These are phyloP conservation scores for Exocentrus adspersus DNA, from an alignment of 2,888 invertebrate species.

Conservation along the genomic window DNA sequence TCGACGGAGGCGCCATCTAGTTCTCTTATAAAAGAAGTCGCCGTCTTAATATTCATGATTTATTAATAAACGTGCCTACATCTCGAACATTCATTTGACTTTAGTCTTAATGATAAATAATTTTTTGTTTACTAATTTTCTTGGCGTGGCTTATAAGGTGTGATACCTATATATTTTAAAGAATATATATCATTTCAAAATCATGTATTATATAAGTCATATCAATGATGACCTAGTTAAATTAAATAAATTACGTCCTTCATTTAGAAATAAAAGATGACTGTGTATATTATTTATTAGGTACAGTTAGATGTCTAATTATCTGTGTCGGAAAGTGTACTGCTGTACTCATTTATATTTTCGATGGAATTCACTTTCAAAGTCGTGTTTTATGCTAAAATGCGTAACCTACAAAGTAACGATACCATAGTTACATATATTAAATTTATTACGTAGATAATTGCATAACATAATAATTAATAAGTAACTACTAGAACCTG, in stretches of 20 bases:
- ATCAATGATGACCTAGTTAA: background rate
- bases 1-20: too few relatives aligned
- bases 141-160: background rate
- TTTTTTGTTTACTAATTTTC: conserved; percentile 1
- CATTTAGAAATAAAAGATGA: background rate
- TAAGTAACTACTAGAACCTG: conserved; percentile 1
- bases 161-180: background rate
- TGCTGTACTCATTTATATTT: conserved; percentile 12
- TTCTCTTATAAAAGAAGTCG: too few relatives aligned
- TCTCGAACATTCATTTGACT: background rate
- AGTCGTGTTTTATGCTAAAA: conserved; percentile 24
- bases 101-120: background rate
- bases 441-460: conserved; percentile 1
- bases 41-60: too few relatives aligned
- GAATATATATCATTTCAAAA: conserved; percentile 8
- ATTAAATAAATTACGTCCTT: conserved; percentile 7
- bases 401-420: conserved; percentile 20
- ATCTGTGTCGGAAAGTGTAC: background rate
- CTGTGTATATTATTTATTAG: too few relatives aligned
- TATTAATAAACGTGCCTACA: too few relatives aligned
- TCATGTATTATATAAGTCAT: conserved; percentile 5
- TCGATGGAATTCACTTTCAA: conserved; percentile 23
- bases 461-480: too few relatives aligned
- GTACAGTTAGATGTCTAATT: too few relatives aligned
- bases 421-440: background rate